phyloP scores from a whole-genome alignment of 2,888 invertebrate genomes.

The Keiferia lycopersicella region DNA sequence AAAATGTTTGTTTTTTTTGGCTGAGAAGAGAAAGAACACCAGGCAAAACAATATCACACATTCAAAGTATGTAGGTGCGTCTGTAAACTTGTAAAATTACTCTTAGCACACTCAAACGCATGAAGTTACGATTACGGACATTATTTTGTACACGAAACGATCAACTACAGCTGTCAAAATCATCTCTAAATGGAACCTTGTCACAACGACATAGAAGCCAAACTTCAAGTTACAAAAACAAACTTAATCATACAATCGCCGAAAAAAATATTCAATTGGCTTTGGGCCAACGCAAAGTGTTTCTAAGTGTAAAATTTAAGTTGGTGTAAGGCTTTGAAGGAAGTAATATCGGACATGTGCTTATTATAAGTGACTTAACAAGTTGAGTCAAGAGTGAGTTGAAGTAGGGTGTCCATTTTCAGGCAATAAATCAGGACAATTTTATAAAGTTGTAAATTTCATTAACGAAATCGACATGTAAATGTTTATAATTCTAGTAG shows the following conservation, averaged over 20 bases:
- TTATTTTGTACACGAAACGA: slow-evolving; percentile 41
- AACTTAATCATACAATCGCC: slow-evolving; percentile 31
- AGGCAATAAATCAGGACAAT: not conserved
- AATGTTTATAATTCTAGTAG: not conserved
- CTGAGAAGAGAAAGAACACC: not conserved
- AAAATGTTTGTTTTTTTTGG: too few species aligned
- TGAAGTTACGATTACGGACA: slow-evolving; percentile 26
- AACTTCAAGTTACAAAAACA: slow-evolving; percentile 1
- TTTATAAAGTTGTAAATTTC: not conserved
- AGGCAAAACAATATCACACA: not conserved
- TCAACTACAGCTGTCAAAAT: slow-evolving; percentile 39
- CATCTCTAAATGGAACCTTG: slow-evolving; percentile 22
- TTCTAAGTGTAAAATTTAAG: slow-evolving; percentile 27
- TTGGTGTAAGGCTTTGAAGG: slow-evolving; percentile 48
- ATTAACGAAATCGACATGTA: too few species aligned
- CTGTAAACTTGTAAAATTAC: slow-evolving; percentile 12
- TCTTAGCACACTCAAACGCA: slow-evolving; percentile 22
- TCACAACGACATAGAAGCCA: slow-evolving; percentile 28
- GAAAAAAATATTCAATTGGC: slow-evolving; percentile 40
- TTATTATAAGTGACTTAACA: slow-evolving; percentile 64
- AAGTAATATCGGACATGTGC: slow-evolving; percentile 63
- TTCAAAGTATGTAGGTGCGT: not conserved
- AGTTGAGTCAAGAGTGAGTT: slow-evolving; percentile 45
- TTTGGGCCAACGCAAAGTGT: slow-evolving; percentile 42
- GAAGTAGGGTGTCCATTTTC: slow-evolving; percentile 49